Evolutionary conservation across 2,888 invertebrate genomes (phyloP), one percentile per base, ranked within the genome.

Genomic region (Drosophila pseudotakahashii): DNA sequence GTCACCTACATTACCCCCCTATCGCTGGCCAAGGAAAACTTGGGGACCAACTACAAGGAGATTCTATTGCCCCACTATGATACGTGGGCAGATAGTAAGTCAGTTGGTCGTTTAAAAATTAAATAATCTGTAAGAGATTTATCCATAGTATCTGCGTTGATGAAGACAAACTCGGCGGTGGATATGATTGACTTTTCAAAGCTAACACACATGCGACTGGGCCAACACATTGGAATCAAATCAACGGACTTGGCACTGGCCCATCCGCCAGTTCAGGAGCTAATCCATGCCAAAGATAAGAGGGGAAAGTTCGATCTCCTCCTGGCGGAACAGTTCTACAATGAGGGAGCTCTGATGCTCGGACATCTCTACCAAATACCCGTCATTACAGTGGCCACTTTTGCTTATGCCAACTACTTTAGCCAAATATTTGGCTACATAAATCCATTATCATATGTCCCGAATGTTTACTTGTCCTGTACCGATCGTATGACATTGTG

Each of bases 401-500:
- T 93, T 10, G 92, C 92, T 0, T 89, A 90, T 19, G 89, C 89
- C 11, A 84, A 90, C 37, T 92, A 91, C 83, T 86, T 92, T 26
- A 92, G 92, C 55, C 86, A 90, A 11, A 76, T 91, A 9, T 89
- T 92, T 72, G 93, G 92, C 11, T 91, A 92, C 47, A 91, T 93
- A 1, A 83, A 89, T 4, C 92, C 93, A 2, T 91, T 90, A 70
- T 92, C 93, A 0, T 92, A 92, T 72, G 90, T 93, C 4, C 92
- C 93, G 0, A 92, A 93, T 58, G 79, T 90, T 19, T 90, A 89
- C 63, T 72, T 92, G 4, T 81, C 90, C 1, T 92, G 85, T 32
- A 91, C 93, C 0, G 93, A 93, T 6, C 78, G 81, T 11, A 93
- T 93, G 88, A 93, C 91, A 23, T 93, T 95, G 70, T 89, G 86